These are phyloP conservation scores for Cynopterus brachyotis DNA, from an alignment of 2,113 vertebrate species.

Conservation along the genomic window DNA sequence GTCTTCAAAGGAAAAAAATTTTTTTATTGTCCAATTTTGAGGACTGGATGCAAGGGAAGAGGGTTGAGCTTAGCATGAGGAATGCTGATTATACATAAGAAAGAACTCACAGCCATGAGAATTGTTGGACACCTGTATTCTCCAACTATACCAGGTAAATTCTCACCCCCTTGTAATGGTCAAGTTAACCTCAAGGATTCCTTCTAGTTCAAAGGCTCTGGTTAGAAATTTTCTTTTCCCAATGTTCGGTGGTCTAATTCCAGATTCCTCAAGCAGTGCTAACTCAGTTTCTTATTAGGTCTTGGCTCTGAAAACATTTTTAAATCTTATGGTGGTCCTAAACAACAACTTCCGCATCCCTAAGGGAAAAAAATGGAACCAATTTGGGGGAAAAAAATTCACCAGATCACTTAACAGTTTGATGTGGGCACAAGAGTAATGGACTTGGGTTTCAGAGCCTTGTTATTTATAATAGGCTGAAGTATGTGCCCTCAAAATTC, in stretches of 20 bases:
- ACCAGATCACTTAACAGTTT: not conserved
- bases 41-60: not conserved
- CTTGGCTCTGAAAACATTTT: not conserved
- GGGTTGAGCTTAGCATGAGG: not conserved
- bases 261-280: not conserved
- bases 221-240: not conserved
- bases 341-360: not conserved
- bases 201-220: not conserved
- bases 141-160: not conserved
- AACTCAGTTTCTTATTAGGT: not conserved
- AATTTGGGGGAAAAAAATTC: not conserved
- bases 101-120: not conserved
- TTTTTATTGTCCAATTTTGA: not conserved
- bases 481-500: not conserved
- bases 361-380: not conserved
- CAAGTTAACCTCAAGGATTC: not conserved
- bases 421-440: not conserved
- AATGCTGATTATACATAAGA: not conserved
- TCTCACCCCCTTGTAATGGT: not conserved
- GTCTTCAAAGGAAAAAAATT: not conserved
- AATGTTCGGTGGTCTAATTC: not conserved
- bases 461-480: not conserved
- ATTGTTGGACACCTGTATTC: not conserved
- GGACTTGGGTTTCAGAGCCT: not conserved
- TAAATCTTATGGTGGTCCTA: not conserved